Conservation (phyloP, 2,888 invertebrate species). For the Luffia ferchaultella region DNA sequence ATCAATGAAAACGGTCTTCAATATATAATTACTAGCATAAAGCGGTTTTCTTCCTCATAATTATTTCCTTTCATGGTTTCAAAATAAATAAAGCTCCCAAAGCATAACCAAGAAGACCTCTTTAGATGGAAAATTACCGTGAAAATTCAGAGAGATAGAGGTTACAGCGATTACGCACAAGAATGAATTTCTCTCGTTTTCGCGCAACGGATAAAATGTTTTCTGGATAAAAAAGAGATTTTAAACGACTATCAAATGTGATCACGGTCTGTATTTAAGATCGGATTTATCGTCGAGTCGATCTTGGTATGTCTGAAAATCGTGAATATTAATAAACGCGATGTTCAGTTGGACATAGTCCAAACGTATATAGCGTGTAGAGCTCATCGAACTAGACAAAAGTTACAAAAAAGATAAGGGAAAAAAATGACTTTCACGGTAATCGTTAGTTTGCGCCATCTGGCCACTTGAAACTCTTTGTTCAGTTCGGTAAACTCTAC, state of each 20-base stretch:
- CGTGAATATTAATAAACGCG: no score
- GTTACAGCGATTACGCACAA: neutral
- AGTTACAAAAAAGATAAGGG: no score
- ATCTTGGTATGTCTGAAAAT: no score
- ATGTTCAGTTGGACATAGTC: no score
- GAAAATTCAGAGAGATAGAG: neutral
- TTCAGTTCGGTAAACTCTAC: no score
- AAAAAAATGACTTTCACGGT: no score
- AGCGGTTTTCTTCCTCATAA: neutral
- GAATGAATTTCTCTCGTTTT: neutral
- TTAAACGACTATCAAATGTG: neutral
- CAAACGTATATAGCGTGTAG: no score
- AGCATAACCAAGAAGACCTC: neutral
- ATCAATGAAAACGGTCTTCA: neutral
- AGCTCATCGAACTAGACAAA: no score
- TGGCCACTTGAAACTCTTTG: no score
- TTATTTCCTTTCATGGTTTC: neutral
- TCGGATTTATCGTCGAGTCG: no score
- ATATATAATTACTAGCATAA: neutral
- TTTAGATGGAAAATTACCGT: neutral
- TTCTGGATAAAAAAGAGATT: neutral
- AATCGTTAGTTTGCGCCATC: no score
- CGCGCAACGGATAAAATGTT: neutral
- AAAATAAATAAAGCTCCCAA: neutral
- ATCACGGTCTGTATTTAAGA: neutral